Percentiles rank a stretch among this genome's conserved stretches.
Conservation (phyloP, 1,140 invertebrate species). For the Cydia fagiglandana region DNA sequence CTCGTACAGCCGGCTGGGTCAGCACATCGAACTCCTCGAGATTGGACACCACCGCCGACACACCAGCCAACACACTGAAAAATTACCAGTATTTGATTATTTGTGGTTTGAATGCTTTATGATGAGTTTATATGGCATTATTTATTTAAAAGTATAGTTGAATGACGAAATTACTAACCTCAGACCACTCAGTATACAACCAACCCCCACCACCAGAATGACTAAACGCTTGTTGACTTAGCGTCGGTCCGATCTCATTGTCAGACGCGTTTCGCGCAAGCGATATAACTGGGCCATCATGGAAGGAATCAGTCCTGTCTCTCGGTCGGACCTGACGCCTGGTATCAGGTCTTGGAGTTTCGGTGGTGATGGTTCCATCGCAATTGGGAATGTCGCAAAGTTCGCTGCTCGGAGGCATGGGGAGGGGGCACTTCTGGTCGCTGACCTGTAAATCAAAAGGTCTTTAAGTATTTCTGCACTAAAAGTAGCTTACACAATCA, state of each 20-base stretch:
- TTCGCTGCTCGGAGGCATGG: conserved; percentile 68
- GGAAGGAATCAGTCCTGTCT: conserved; percentile 63
- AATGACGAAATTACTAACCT: conserved; percentile 45
- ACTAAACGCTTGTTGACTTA: conserved; percentile 51
- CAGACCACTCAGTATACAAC: conserved; percentile 73
- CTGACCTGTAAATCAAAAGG: conserved; percentile 62
- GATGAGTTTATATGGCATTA: too few relatives aligned
- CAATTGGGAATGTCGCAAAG: conserved; percentile 70
- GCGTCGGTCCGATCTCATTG: conserved; percentile 52
- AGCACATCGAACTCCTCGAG: conserved; percentile 82
- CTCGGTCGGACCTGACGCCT: conserved; percentile 64
- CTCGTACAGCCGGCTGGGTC: conserved; percentile 78
- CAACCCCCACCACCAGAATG: conserved; percentile 66
- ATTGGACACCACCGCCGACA: conserved; percentile 82
- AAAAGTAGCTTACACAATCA: too few relatives aligned
- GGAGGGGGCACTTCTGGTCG: conserved; percentile 71
- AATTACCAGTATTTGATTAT: neutral
- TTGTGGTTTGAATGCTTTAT: too few relatives aligned
- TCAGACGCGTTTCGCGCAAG: conserved; percentile 58
- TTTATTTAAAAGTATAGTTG: neutral
- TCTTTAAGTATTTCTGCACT: neutral
- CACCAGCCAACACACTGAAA: conserved; percentile 80
- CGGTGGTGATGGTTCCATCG: conserved; percentile 54
- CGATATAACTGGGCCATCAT: conserved; percentile 61
- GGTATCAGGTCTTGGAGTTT: conserved; percentile 57